Evolutionary conservation across 1,140 invertebrate genomes (phyloP).

Genomic region (Lethocerus indicus): DNA sequence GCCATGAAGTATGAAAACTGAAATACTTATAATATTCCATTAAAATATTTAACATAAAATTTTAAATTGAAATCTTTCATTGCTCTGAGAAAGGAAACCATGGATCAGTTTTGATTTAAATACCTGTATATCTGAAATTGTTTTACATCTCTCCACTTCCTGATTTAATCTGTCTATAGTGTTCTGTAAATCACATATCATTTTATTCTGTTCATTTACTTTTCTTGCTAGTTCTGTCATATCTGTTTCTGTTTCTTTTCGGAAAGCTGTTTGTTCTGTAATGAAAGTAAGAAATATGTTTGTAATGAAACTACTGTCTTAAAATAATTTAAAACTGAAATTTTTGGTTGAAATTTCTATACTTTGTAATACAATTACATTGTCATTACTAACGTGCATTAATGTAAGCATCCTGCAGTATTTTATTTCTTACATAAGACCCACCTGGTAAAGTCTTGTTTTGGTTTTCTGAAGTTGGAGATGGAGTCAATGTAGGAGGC

Average conservation of each 20-base stretch:
- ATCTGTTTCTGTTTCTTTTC: constrained; percentile 9
- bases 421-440: no score
- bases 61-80: neutral
- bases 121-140: constrained; percentile 25
- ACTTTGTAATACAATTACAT: no score
- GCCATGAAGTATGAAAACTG: neutral
- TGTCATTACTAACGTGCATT: no score
- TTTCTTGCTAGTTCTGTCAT: constrained; percentile 24
- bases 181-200: constrained; percentile 25
- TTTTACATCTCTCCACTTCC: constrained; percentile 26
- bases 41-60: neutral
- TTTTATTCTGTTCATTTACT: constrained; percentile 23
- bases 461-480: no score
- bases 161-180: constrained; percentile 19
- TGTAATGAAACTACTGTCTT: neutral
- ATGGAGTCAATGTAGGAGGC: constrained; percentile 24
- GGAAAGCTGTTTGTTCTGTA: constrained; percentile 1
- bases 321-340: no score
- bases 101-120: neutral
- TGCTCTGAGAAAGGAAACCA: neutral
- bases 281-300: neutral
- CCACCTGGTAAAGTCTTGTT: no score
- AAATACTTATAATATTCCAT: neutral
- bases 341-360: no score
- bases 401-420: no score